Base-by-base conservation (phyloP, 1,140 invertebrate genomes). In the Trachymyrmex cornetzi region DNA sequence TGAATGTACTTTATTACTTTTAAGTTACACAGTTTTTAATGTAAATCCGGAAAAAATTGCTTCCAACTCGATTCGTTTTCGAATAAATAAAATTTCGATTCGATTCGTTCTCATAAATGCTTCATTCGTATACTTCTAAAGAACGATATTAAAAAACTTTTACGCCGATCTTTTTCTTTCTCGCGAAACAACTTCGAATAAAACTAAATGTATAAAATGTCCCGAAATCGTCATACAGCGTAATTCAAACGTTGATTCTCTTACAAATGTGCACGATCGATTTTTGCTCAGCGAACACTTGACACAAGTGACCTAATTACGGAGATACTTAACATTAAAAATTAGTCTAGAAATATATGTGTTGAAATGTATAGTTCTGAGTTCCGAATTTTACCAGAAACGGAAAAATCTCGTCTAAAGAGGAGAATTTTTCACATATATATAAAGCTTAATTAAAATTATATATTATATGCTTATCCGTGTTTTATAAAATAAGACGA, bases 231-330 rank as follows among this genome's bases (percentile, higher is more conserved):
- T 81, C 34, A 48, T 61, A 38, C 16, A 24, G 5, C 12, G 0
- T 16, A 80, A 67, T 67, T 80, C 16, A 80, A 59, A 80, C n/a
- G 12, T 22, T 16, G 16, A 57, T 81, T 69, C 3, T 2, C n/a
- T 6, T 34, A 67, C 16, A 22, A 79, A 79, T 79, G 19, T 30
- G 12, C 61, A 22, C 34, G 5, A 81, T 81, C 16, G 22, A 69
- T 66, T 81, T 57, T 81, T 64, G 16, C 30, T 44, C 30, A n/a
- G 48, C 27, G 7, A 34, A 53, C 19, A 66, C 12, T 64, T 63
- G 38, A 64, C 19, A 22, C 64, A 77, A 77, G 57, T 63, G 77
- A 79, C 61, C 77, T 34, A 79, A 79, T 79, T 79, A 66, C n/a
- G 27, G 27, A 22, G 19, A 30, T 79, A 66, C 61, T 50, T 79